These are phyloP conservation scores for Drosophila mojavensis DNA, from an alignment of 1,140 invertebrate species.

Conservation along the genomic window DNA sequence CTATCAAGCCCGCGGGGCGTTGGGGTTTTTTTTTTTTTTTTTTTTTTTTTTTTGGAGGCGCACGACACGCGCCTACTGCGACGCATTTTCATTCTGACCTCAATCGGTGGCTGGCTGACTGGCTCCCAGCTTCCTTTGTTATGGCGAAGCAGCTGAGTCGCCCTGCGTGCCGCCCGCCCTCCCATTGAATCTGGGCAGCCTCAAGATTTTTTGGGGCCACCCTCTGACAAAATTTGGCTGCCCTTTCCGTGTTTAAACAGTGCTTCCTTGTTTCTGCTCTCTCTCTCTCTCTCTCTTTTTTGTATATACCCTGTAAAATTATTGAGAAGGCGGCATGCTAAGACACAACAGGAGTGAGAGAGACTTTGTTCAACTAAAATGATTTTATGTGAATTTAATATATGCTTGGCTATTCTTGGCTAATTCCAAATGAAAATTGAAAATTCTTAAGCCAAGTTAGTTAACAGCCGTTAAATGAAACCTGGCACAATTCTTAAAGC, in stretches of 20 bases:
- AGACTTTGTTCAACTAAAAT: no score
- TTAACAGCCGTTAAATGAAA: no score
- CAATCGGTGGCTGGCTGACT: conserved; percentile 45
- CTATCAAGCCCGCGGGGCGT: not conserved
- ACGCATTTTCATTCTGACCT: conserved; percentile 69
- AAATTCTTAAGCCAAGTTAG: no score
- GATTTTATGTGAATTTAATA: no score
- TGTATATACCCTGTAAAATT: not conserved
- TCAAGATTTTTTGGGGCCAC: conserved; percentile 5
- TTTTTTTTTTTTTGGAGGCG: not conserved
- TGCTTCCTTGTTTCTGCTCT: not conserved
- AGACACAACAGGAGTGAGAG: no score
- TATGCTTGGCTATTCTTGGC: no score
- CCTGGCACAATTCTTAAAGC: no score
- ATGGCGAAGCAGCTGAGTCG: not conserved
- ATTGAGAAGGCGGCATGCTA: no score
- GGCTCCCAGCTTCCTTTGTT: conserved; percentile 30
- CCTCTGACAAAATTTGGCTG: conserved; percentile 31
- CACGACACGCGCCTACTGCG: conserved; percentile 67
- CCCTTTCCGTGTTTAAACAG: conserved; percentile 43
- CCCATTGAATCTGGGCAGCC: not conserved
- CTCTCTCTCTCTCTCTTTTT: not conserved
- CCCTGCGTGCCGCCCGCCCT: not conserved
- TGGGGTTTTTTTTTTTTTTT: no score
- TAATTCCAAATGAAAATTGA: no score